phyloP scores from a whole-genome alignment of 1,140 invertebrate species.

The Zaprionus nigranus region DNA sequence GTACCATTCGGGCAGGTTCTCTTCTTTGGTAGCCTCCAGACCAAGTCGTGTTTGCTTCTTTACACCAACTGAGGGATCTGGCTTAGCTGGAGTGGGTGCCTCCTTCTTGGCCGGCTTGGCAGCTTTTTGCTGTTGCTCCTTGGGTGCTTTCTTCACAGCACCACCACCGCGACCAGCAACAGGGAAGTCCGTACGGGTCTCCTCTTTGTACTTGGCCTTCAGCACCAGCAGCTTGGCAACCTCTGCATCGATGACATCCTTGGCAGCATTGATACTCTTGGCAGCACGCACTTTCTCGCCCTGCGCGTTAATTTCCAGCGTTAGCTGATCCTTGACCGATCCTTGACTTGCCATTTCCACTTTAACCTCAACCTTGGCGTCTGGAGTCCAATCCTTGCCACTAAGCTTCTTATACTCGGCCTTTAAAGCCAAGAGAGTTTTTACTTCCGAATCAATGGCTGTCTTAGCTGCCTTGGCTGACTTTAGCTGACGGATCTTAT shows the following conservation, averaged over 20 bases:
- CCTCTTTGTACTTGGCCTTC: constrained; percentile 92
- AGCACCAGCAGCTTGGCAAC: constrained; percentile 91
- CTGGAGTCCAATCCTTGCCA: constrained; percentile 87
- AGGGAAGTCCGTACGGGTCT: constrained; percentile 89
- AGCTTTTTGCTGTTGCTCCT: constrained; percentile 59
- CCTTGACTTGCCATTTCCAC: constrained; percentile 23
- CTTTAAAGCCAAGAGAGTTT: constrained; percentile 88
- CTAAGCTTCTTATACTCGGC: constrained; percentile 87
- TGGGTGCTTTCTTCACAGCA: constrained; percentile 63
- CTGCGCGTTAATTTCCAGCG: constrained; percentile 85
- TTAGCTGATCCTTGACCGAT: constrained; percentile 73
- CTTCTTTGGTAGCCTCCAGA: constrained; percentile 96
- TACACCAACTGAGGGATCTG: constrained; percentile 83
- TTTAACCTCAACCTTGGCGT: constrained; percentile 66
- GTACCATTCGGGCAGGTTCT: constrained; percentile 99
- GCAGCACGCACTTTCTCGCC: constrained; percentile 87
- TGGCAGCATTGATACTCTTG: constrained; percentile 85
- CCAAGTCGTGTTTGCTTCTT: constrained; percentile 97
- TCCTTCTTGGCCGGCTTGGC: constrained; percentile 70
- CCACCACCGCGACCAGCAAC: constrained; percentile 84
- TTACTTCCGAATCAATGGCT: constrained; percentile 87
- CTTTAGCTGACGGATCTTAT: constrained; percentile 90
- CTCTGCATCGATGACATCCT: constrained; percentile 88
- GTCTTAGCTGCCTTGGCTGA: constrained; percentile 87
- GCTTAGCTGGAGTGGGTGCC: constrained; percentile 13